Evolutionary conservation across 2,797 vertebrate species (phyloP).

Genomic region (Sebastes cheni): DNA sequence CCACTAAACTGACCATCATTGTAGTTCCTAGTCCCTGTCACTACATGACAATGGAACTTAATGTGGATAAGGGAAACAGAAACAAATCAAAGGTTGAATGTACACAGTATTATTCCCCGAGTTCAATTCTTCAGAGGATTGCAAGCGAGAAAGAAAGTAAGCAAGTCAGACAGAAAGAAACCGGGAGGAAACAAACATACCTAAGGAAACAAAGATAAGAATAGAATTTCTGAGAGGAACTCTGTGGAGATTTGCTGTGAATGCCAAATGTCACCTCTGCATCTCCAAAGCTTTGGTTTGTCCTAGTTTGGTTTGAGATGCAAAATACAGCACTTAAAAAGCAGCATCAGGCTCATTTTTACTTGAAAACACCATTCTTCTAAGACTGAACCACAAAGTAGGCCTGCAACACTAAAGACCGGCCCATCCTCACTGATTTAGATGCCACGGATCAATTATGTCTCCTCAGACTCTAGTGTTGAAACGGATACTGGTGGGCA

Average conservation of each 20-base stretch:
- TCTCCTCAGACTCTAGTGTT: neutral
- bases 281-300: conserved; percentile 63
- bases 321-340: conserved; percentile 44
- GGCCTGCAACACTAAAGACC: neutral
- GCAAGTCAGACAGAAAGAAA: conserved; percentile 11
- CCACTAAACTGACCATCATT: neutral
- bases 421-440: neutral
- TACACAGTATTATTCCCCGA: neutral
- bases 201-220: conserved; percentile 56
- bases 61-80: neutral
- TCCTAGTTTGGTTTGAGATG: conserved; percentile 63
- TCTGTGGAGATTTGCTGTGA: conserved; percentile 68
- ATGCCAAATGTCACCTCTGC: conserved; percentile 71
- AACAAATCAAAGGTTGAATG: neutral
- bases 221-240: conserved; percentile 56
- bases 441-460: neutral
- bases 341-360: conserved; percentile 31
- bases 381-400: conserved; percentile 15
- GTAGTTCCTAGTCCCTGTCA: neutral
- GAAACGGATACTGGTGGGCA: neutral
- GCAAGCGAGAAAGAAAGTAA: conserved; percentile 19
- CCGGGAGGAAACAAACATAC: conserved; percentile 43
- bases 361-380: neutral
- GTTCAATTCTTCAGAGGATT: conserved; percentile 17
- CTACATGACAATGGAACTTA: neutral